These are phyloP conservation scores for Rhynchopsitta pachyrhyncha DNA, from an alignment of 2,113 vertebrate species.

Conservation along the genomic window DNA sequence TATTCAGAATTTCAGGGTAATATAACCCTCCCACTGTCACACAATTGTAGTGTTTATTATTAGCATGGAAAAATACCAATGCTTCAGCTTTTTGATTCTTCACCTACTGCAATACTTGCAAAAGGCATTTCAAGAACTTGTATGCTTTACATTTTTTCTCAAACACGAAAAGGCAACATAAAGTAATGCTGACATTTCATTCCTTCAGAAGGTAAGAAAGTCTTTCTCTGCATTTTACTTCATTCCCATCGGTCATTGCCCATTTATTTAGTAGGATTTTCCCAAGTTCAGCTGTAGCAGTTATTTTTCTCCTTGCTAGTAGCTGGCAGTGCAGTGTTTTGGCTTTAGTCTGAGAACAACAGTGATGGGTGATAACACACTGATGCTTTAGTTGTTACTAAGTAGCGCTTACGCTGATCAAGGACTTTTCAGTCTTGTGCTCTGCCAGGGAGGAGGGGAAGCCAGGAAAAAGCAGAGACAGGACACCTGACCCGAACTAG, in stretches of 20 bases:
- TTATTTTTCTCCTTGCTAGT: background rate
- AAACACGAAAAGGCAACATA: background rate
- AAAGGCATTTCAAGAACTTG: background rate
- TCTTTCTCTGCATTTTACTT: background rate
- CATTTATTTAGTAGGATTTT: background rate
- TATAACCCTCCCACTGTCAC: background rate
- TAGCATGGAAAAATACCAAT: background rate
- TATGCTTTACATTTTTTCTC: background rate
- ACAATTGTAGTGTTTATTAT: background rate
- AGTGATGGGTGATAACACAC: background rate
- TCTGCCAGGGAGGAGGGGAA: background rate
- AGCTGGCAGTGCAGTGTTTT: background rate
- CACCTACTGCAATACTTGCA: background rate
- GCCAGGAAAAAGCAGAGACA: background rate
- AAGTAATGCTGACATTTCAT: background rate
- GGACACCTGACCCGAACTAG: background rate
- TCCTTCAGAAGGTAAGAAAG: background rate
- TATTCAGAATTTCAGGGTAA: background rate
- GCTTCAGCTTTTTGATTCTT: background rate
- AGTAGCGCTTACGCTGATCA: background rate
- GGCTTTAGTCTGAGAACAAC: background rate
- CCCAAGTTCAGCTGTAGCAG: background rate
- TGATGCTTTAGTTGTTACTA: background rate
- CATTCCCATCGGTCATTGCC: background rate
- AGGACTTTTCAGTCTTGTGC: background rate